Evolutionary conservation across 2,113 vertebrate species (phyloP), one percentile per base, ranked within the genome.

Genomic region (Ailurus styani): DNA sequence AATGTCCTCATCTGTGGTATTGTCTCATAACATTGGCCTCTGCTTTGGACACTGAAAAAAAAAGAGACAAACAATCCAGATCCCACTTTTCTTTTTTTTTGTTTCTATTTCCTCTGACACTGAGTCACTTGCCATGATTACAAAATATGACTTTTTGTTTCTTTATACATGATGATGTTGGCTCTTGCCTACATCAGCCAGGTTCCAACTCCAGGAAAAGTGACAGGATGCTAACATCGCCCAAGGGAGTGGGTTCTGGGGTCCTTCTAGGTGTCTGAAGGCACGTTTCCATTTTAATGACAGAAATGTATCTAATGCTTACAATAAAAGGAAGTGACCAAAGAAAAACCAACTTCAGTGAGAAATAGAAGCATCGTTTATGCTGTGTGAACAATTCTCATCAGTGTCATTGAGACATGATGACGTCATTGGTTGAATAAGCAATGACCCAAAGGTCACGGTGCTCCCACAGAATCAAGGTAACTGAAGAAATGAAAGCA

Each of bases 1-100:
- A 98, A 92, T 64, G 83, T 91, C 40, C 79, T 98, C 93, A 75
- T 98, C 96, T 97, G 64, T 68, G 66, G 40, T 40, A 83, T 88
- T 97, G 95, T 97, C 98, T 98, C 75, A 55, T 45, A 84, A 96
- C 81, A 50, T 66, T 98, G 95, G 54, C 29, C 54, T 98, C 97
- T 97, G 96, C 96, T 93, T 42, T 64, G 23, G 89, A 95, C 17
- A 55, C 73, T 84, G 92, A 25, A 25, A 57, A 27, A 98, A 78
- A 94, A 96, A 85, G 90, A 91, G 96, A 85, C 21, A 77, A 86
- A 92, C 23, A 81, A 31, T 70, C 12, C 52, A 88, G 54, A n/a
- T 82, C 23, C 50, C 45, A 68, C 64, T 68, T 20, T 27, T 60
- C 60, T 62, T 62, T 62, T 2, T 52, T 64, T 68, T 29, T 93